phyloP scores from a whole-genome alignment of 2,888 invertebrate genomes.

The Luperina testacea region DNA sequence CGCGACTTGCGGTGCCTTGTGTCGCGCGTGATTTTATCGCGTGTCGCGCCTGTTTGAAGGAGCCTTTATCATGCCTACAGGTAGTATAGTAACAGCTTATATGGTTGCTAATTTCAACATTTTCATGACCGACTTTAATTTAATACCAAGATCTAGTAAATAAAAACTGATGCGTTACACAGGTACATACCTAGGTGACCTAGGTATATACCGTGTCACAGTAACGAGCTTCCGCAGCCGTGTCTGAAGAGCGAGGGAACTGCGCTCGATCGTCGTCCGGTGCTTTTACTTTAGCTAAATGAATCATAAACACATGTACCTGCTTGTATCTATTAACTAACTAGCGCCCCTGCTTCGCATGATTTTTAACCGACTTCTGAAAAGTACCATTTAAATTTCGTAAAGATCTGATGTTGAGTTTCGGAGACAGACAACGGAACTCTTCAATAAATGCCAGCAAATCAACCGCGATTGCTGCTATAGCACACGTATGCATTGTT shows the following conservation, averaged over 20 bases:
- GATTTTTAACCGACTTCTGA: too few species aligned
- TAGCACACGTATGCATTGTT: too few species aligned
- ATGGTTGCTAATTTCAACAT: background rate
- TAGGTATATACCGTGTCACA: constrained; percentile 28
- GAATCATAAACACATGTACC: constrained; percentile 27
- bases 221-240: constrained; percentile 62
- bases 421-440: too few species aligned
- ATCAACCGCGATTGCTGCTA: too few species aligned
- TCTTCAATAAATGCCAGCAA: too few species aligned
- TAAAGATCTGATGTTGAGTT: too few species aligned
- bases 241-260: constrained; percentile 50
- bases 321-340: background rate
- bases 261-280: constrained; percentile 40
- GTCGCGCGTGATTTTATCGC: too few species aligned
- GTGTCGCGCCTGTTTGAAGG: too few species aligned
- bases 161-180: background rate
- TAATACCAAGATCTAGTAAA: background rate
- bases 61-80: too few species aligned
- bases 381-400: too few species aligned
- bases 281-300: constrained; percentile 30
- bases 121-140: background rate
- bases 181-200: background rate
- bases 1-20: too few species aligned
- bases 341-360: background rate
- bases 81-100: background rate